A percentile compares a stretch with the other conserved stretches of the same genome.
phyloP scores from a whole-genome alignment of 1,140 invertebrate species.

The Diorhabda elongata region DNA sequence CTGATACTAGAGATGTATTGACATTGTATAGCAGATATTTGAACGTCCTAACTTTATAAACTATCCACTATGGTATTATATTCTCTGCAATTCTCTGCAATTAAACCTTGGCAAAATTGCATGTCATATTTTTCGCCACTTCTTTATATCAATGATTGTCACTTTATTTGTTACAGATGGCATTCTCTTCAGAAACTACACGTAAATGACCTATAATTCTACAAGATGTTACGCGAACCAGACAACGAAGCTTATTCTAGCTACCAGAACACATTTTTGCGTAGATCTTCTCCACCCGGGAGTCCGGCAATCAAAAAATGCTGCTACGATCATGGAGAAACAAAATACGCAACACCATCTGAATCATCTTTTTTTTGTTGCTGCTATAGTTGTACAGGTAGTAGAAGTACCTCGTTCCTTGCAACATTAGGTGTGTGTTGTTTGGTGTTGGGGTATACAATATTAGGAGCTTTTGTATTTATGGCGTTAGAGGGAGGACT shows the following conservation, averaged over 20 bases:
- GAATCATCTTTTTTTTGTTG: conserved; percentile 42
- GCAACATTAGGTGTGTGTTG: conserved; percentile 66
- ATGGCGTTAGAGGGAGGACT: conserved; percentile 71
- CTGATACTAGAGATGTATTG: no score
- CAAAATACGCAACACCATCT: conserved; percentile 19
- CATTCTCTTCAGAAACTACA: not conserved
- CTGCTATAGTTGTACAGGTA: conserved; percentile 43
- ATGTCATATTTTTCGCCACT: no score
- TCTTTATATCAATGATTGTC: not conserved
- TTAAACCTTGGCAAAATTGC: no score
- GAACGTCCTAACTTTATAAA: no score
- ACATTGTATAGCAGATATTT: no score
- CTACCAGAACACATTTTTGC: conserved; percentile 26
- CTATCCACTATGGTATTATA: no score
- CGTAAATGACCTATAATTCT: not conserved
- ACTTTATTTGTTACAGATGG: not conserved
- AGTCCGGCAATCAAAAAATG: conserved; percentile 42
- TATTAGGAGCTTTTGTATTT: conserved; percentile 89
- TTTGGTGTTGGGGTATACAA: conserved; percentile 83
- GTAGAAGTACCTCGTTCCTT: conserved; percentile 39
- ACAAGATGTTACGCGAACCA: conserved; percentile 33
- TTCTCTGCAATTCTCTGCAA: no score
- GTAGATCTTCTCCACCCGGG: conserved; percentile 28
- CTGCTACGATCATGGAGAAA: conserved; percentile 41
- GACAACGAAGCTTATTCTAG: conserved; percentile 23